phyloP scores from a whole-genome alignment of 2,888 invertebrate genomes.

The Macrophya annulata region DNA sequence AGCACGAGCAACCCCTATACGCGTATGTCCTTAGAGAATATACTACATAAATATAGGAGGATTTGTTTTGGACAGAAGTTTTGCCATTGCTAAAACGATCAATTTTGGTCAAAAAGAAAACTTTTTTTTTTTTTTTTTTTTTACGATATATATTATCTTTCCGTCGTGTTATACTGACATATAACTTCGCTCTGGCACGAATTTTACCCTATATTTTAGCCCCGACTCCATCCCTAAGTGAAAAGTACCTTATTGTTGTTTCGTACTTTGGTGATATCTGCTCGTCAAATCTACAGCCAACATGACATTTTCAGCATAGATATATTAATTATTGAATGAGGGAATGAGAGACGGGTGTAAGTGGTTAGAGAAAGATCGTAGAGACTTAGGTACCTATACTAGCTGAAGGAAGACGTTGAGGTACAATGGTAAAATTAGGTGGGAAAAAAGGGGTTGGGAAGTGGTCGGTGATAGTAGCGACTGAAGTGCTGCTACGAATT shows the following conservation, averaged over 20 bases:
- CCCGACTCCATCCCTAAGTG: background rate
- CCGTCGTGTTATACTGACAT: background rate
- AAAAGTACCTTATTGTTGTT: conserved; percentile 18
- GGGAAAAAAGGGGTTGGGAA: conserved; percentile 23
- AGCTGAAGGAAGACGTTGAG: background rate
- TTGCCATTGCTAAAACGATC: background rate
- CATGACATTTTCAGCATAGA: background rate
- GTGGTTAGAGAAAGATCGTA: background rate
- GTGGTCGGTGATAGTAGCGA: background rate
- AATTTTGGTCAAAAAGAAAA: conserved; percentile 9
- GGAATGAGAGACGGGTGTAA: background rate
- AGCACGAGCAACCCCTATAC: background rate
- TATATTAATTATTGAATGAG: conserved; percentile 23
- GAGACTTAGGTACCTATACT: background rate
- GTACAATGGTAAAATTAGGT: conserved; percentile 51
- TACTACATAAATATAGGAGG: conserved; percentile 28
- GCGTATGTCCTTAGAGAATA: conserved; percentile 14
- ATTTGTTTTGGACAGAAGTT: conserved; percentile 17
- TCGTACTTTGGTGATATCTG: background rate
- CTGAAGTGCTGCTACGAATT: conserved; percentile 10
- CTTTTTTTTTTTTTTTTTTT: background rate
- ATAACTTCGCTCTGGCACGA: background rate
- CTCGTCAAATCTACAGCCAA: background rate
- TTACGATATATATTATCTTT: background rate
- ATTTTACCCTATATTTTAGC: background rate